Evolutionary conservation across 2,113 vertebrate species (phyloP).

Genomic region (Bubo bubo): DNA sequence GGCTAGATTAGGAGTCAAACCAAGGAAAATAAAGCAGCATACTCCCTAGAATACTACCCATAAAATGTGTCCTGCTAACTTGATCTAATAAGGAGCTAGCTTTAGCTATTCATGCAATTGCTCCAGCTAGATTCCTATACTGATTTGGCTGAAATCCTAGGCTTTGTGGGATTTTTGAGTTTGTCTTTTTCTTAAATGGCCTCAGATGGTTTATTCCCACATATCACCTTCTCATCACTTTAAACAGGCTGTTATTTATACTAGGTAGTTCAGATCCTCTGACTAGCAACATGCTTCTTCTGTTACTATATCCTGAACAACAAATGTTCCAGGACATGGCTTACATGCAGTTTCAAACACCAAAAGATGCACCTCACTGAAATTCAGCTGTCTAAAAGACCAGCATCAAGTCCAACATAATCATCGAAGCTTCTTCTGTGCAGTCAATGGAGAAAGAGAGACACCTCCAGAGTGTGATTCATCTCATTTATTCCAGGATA

Average conservation of each 20-base stretch:
- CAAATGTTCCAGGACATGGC: neutral
- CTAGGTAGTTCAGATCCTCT: neutral
- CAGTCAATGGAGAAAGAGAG: neutral
- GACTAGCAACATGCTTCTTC: neutral
- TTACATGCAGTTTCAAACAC: neutral
- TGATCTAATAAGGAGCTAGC: neutral
- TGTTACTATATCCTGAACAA: neutral
- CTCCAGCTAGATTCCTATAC: neutral
- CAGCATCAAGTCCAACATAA: neutral
- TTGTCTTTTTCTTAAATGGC: neutral
- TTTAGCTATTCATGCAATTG: neutral
- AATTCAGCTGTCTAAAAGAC: neutral
- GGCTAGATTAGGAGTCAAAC: neutral
- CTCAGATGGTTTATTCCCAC: neutral
- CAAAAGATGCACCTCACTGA: accelerated
- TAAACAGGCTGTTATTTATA: neutral
- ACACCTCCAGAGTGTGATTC: neutral
- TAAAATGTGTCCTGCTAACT: neutral
- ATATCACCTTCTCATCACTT: neutral
- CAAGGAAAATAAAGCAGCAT: neutral
- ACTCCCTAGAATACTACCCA: neutral
- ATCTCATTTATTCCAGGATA: neutral
- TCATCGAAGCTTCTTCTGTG: neutral
- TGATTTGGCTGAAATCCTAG: neutral
- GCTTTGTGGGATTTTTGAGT: neutral